These are phyloP conservation scores for Synanthedon andrenaeformis DNA, from an alignment of 2,888 invertebrate genomes.

Conservation along the genomic window DNA sequence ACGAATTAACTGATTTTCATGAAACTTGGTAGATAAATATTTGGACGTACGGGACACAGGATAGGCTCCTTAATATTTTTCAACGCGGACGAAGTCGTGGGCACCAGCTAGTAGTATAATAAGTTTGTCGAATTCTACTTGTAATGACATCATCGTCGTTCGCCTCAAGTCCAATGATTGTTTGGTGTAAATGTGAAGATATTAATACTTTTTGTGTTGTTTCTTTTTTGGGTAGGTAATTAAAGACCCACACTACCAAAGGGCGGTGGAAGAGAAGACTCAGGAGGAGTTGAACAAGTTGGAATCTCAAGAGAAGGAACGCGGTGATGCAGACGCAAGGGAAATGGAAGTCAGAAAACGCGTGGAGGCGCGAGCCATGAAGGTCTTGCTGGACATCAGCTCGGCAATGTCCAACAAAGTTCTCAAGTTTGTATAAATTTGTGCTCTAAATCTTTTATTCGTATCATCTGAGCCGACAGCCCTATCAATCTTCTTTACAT, in stretches of 20 bases:
- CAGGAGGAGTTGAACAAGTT: conserved; percentile 63
- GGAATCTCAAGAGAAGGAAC: conserved; percentile 31
- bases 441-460: not conserved
- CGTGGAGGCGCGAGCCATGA: conserved; percentile 75
- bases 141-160: no score
- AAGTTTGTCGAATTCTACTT: no score
- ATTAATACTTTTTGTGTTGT: no score
- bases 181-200: no score
- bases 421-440: conserved; percentile 32
- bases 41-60: no score
- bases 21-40: no score
- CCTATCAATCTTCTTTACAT: not conserved
- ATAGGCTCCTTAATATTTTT: no score
- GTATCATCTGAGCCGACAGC: no score
- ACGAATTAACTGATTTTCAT: no score
- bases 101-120: no score
- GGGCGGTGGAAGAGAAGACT: conserved; percentile 79
- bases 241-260: conserved; percentile 77
- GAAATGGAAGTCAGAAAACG: conserved; percentile 67
- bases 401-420: conserved; percentile 82
- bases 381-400: conserved; percentile 81
- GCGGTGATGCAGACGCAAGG: conserved; percentile 35
- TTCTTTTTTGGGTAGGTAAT: conserved; percentile 63
- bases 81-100: no score
- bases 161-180: no score